These are phyloP conservation scores for Neria commutata DNA, from an alignment of 2,888 invertebrate genomes.

Conservation along the genomic window DNA sequence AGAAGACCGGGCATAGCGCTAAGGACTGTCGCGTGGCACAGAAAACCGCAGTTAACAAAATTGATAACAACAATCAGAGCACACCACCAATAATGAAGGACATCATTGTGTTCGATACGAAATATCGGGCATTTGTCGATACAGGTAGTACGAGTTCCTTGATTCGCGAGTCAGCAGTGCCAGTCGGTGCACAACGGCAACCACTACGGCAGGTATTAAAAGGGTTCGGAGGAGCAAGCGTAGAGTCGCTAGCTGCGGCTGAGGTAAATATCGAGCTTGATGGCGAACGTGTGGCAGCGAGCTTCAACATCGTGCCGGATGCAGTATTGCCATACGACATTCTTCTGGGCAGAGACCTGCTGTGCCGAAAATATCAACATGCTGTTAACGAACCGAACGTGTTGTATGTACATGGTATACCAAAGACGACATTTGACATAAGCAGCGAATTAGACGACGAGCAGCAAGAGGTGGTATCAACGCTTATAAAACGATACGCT, in stretches of 20 bases:
- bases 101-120: neutral
- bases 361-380: conserved; percentile 17
- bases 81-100: conserved; percentile 11
- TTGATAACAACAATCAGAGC: neutral
- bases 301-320: conserved; percentile 19
- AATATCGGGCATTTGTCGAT: conserved; percentile 10
- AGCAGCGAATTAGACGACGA: neutral
- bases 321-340: conserved; percentile 1
- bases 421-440: neutral
- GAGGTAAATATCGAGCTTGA: conserved; percentile 9
- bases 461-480: neutral
- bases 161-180: conserved; percentile 18
- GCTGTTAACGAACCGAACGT: conserved; percentile 13
- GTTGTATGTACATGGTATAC: conserved; percentile 12
- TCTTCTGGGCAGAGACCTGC: conserved; percentile 25
- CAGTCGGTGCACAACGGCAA: neutral
- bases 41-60: neutral
- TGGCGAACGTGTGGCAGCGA: neutral
- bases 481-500: neutral
- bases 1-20: conserved; percentile 21
- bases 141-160: conserved; percentile 25
- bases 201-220: conserved; percentile 9
- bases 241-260: conserved; percentile 15
- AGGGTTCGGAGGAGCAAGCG: conserved; percentile 27
- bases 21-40: conserved; percentile 18